Evolutionary conservation across 2,113 vertebrate species (phyloP), one percentile per base, ranked within the genome.

Genomic region (Erythrolamprus reginae): DNA sequence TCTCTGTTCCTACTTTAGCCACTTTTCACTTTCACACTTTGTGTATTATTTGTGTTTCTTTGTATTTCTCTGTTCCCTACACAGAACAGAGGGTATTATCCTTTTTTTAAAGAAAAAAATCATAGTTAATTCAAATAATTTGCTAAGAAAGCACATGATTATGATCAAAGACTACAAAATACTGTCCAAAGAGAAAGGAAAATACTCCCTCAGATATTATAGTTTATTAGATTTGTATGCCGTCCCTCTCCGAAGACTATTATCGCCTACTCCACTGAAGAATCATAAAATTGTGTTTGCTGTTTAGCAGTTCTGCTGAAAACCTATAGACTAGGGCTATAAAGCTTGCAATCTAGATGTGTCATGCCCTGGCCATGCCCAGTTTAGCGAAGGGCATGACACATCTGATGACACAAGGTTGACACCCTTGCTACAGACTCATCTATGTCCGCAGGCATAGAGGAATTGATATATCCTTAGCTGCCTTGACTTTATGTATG

Each of bases 71-170:
- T 61, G 58, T 65, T 51, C 52, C 52, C n/a, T 24, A 21, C 8
- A 77, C 0, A 0, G 33, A n/a, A n/a, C n/a, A n/a, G n/a, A n/a
- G n/a, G 88, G 50, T 90, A 95, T 55, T 23, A 55, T 5, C 19
- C 51, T 87, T 87, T 93, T 92, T 91, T n/a, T n/a, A n/a, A n/a
- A n/a, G n/a, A 94, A 89, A 84, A 88, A 95, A 95, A 92, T 28
- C 85, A 92, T 5, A 70, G 51, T 28, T 83, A 94, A 92, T 58
- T 89, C 70, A 0, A 33, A 83, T 89, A 89, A 15, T 2, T 55
- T 93, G 95, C 94, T 92, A 91, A 93, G 89, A 89, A 94, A 94
- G 55, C 47, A 26, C 0, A 0, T 90, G 55, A 90, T 91, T 51
- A 91, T 95, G 89, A 89, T 88, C 42, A 92, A 92, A 47, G 58